Evolutionary conservation across 2,888 invertebrate genomes (phyloP), one percentile per base, ranked within the genome.

Genomic region (Allolobophora icterica): DNA sequence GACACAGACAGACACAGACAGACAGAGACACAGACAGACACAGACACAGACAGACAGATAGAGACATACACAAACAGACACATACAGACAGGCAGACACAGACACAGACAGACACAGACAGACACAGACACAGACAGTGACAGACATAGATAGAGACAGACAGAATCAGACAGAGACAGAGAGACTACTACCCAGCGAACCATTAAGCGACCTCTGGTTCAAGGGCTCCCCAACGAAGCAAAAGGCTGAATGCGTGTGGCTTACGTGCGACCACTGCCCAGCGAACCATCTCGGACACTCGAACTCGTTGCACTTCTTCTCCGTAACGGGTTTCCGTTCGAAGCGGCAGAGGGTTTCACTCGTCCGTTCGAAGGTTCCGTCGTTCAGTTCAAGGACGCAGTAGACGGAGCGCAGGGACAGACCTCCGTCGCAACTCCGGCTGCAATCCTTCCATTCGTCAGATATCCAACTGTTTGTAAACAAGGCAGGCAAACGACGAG

Each of bases 391-490:
- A 33, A 42, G 42, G 38, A 89, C 97, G 95, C 99, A 99, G 93
- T 97, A 97, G 91, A 98, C 98, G 92, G 97, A 96, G 24, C 98
- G 96, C 91, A 97, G 96, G 93, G 97, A 96, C 92, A 97, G 96
- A 11, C 98, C 98, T 4, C 97, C 97, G 0, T 98, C 98, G 94
- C 99, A 99, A 42, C 97, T 97, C 45, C 96, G 97, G 93, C 97
- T 97, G 96, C 98, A 99, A 30, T 97, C 96, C 90, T 97, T 97
- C 98, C 98, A 99, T 93, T 98, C 97, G 91, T 97, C 97, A 42
- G 97, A 97, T 94, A 97, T 97, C 98, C 98, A 98, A 95, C 98
- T 98, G 96, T 91, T 71, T 71, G n/a, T n/a, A 71, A n/a, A 71
- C 71, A 71, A 71, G n/a, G 30, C 71, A 17, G 71, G 11, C 52